Conservation (phyloP, 2,888 invertebrate genomes). For the Kuschelorhynchus macadamiae region DNA sequence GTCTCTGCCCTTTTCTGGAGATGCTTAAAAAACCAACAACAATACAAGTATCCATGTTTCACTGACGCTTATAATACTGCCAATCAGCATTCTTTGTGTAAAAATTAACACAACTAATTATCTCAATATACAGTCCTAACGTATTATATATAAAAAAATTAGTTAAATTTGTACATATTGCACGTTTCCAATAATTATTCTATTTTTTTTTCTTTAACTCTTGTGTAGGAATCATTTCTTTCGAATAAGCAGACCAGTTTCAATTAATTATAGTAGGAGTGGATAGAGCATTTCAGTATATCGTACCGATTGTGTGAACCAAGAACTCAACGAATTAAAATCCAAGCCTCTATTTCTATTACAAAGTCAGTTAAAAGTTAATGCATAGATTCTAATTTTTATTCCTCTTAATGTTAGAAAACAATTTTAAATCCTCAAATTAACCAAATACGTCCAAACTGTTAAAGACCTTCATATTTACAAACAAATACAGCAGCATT, state of each 20-base stretch:
- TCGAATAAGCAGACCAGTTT: constrained; percentile 37
- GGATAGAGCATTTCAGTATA: no score
- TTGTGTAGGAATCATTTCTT: constrained; percentile 61
- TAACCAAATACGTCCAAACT: no score
- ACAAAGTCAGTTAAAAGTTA: no score
- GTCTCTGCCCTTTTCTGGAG: constrained; percentile 20
- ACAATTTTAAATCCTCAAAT: no score
- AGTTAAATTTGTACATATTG: constrained; percentile 82
- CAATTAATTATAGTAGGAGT: no score
- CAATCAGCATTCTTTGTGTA: constrained; percentile 68
- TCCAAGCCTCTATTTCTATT: no score
- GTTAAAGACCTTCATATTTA: no score
- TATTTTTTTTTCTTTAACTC: constrained; percentile 60
- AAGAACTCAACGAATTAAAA: no score
- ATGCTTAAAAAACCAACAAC: constrained; percentile 45
- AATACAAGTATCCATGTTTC: constrained; percentile 44
- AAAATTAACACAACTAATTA: constrained; percentile 65
- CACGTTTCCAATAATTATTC: constrained; percentile 71
- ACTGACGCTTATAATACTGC: constrained; percentile 65
- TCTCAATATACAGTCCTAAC: constrained; percentile 67
- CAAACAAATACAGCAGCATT: no score
- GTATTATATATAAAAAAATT: constrained; percentile 67
- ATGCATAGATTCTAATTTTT: no score
- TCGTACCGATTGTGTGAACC: no score
- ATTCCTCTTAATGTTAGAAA: no score